Conservation (phyloP, 2,797 vertebrate species). For the Gambusia yucatana region DNA sequence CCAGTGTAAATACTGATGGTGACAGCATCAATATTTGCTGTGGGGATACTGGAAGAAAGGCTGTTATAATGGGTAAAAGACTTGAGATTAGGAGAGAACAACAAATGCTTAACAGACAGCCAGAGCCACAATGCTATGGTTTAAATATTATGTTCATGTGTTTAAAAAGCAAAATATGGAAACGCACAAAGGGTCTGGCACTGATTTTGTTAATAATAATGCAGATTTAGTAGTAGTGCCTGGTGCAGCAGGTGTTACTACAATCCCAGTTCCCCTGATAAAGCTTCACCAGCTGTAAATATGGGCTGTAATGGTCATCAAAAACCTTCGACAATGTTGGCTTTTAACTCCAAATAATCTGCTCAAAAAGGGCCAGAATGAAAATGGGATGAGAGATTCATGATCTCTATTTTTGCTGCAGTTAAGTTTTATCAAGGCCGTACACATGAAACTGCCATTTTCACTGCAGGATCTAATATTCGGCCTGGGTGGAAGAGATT, state of each 20-base stretch:
- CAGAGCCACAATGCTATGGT: neutral
- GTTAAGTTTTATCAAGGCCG: slow-evolving; percentile 48
- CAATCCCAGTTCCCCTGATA: neutral
- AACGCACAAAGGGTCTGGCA: neutral
- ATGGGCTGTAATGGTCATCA: neutral
- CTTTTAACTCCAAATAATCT: neutral
- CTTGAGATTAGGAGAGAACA: neutral
- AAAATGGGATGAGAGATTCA: slow-evolving; percentile 25
- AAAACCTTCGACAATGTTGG: neutral
- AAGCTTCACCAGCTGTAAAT: neutral
- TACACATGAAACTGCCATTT: slow-evolving; percentile 39
- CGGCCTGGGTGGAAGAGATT: slow-evolving; percentile 64
- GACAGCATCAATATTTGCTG: neutral
- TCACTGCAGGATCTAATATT: slow-evolving; percentile 58
- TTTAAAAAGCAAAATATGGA: neutral
- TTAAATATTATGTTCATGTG: neutral
- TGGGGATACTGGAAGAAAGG: neutral
- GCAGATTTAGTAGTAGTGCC: neutral
- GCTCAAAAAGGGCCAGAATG: slow-evolving; percentile 18
- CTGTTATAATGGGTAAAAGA: neutral
- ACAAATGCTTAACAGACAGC: neutral
- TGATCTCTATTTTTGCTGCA: slow-evolving; percentile 24
- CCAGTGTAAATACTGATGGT: neutral
- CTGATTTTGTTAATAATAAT: neutral
- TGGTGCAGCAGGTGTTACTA: neutral